A percentile compares a stretch with the other conserved stretches of the same genome.
Conservation (phyloP, 2,113 vertebrate genomes). For the Xerus inauris region DNA sequence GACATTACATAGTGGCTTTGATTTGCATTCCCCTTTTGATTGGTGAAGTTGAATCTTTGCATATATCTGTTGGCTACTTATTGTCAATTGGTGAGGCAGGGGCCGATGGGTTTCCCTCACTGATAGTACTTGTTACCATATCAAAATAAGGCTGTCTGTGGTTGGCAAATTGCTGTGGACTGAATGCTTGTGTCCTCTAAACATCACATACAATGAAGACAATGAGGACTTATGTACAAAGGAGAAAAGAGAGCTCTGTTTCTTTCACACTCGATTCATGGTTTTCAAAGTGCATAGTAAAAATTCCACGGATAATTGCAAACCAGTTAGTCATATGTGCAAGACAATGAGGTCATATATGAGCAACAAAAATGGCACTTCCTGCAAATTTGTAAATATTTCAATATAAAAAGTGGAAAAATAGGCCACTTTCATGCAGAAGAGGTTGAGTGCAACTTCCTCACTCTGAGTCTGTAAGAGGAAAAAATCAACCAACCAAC, state of each 20-base stretch:
- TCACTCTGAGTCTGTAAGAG: neutral
- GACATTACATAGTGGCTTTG: neutral
- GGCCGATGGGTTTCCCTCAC: neutral
- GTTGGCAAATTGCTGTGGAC: neutral
- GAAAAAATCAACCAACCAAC: neutral
- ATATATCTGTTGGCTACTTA: neutral
- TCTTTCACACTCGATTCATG: neutral
- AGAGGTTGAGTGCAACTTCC: neutral
- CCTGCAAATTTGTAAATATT: neutral
- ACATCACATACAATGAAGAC: neutral
- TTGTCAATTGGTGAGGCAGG: neutral
- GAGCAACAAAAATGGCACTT: neutral
- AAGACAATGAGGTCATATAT: neutral
- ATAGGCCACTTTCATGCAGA: too few relatives aligned
- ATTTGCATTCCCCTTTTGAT: neutral
- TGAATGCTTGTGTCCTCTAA: neutral
- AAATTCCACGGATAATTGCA: neutral
- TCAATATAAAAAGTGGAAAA: conserved; percentile 17
- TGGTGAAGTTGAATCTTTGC: neutral
- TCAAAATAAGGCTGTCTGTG: neutral
- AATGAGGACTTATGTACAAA: neutral
- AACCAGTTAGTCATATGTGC: neutral
- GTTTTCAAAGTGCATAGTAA: neutral
- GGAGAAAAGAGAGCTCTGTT: neutral
- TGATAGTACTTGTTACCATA: neutral